These are phyloP conservation scores for Lepidurus couesii DNA, from an alignment of 1,140 invertebrate species.

Conservation along the genomic window DNA sequence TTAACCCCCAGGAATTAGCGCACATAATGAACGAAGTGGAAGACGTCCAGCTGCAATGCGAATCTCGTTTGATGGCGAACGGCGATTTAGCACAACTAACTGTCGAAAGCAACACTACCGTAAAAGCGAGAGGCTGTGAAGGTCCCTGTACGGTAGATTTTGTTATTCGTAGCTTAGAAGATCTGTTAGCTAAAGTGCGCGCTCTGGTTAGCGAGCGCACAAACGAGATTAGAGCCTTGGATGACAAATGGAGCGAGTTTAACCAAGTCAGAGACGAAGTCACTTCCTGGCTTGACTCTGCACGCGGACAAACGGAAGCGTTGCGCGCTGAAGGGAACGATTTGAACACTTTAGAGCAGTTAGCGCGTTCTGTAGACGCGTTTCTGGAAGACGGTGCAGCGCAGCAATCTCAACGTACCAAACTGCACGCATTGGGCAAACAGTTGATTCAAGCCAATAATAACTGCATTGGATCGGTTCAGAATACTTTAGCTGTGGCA, in stretches of 20 bases:
- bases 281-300: slow-evolving; percentile 37
- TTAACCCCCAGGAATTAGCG: slow-evolving; percentile 55
- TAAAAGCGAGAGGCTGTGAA: slow-evolving; percentile 60
- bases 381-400: slow-evolving; percentile 50
- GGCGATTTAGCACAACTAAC: slow-evolving; percentile 61
- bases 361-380: slow-evolving; percentile 52
- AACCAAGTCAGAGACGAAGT: slow-evolving; percentile 41
- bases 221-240: slow-evolving; percentile 60
- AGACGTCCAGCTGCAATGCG: slow-evolving; percentile 56
- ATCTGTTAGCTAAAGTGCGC: slow-evolving; percentile 47
- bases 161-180: slow-evolving; percentile 63
- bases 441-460: slow-evolving; percentile 73
- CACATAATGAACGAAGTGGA: slow-evolving; percentile 49
- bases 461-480: slow-evolving; percentile 66
- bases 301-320: slow-evolving; percentile 39
- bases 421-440: slow-evolving; percentile 62
- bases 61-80: slow-evolving; percentile 61
- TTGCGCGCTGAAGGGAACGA: slow-evolving; percentile 38
- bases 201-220: slow-evolving; percentile 54
- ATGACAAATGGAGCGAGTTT: slow-evolving; percentile 42
- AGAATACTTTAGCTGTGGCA: slow-evolving; percentile 65
- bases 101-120: slow-evolving; percentile 48
- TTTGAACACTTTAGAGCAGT: slow-evolving; percentile 54
- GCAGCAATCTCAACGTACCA: slow-evolving; percentile 51
- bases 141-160: slow-evolving; percentile 61